These are phyloP conservation scores for Dione juno DNA, from an alignment of 2,888 invertebrate species.

Conservation along the genomic window DNA sequence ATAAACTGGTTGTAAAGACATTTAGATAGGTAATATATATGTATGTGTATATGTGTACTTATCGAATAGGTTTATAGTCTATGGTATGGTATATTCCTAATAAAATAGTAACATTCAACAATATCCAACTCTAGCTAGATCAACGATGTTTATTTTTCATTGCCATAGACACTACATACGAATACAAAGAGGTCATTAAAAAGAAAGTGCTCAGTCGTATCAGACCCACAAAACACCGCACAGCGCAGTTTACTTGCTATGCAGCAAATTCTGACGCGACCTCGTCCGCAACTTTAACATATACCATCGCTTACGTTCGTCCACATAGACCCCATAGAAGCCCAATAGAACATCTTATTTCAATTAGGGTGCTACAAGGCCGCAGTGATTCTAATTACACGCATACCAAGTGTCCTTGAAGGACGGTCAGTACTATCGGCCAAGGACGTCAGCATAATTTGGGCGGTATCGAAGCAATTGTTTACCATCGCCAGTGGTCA, in stretches of 20 bases:
- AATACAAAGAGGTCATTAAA: conserved; percentile 34
- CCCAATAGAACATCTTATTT: conserved; percentile 48
- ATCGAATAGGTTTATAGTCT: no score
- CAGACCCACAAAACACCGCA: conserved; percentile 78
- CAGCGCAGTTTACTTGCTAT: conserved; percentile 77
- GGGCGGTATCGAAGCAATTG: conserved; percentile 54
- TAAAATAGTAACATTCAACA: neutral
- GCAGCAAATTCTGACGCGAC: conserved; percentile 79
- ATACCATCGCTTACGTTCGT: conserved; percentile 55
- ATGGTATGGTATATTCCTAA: no score
- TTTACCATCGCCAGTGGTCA: conserved; percentile 70
- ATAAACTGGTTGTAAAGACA: conserved; percentile 9
- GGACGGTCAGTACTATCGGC: conserved; percentile 69
- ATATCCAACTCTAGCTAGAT: neutral
- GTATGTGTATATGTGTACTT: no score
- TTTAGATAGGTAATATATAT: neutral
- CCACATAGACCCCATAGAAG: conserved; percentile 46
- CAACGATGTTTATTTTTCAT: neutral
- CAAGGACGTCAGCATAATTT: conserved; percentile 76
- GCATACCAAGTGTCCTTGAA: conserved; percentile 72
- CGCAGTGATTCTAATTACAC: conserved; percentile 62
- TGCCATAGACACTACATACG: conserved; percentile 12
- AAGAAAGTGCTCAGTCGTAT: conserved; percentile 51
- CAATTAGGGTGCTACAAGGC: conserved; percentile 25
- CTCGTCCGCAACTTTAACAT: conserved; percentile 62